Percentiles rank a stretch among this genome's conserved stretches.
phyloP scores from a whole-genome alignment of 2,797 vertebrate species.

The Hylomyscus alleni region DNA sequence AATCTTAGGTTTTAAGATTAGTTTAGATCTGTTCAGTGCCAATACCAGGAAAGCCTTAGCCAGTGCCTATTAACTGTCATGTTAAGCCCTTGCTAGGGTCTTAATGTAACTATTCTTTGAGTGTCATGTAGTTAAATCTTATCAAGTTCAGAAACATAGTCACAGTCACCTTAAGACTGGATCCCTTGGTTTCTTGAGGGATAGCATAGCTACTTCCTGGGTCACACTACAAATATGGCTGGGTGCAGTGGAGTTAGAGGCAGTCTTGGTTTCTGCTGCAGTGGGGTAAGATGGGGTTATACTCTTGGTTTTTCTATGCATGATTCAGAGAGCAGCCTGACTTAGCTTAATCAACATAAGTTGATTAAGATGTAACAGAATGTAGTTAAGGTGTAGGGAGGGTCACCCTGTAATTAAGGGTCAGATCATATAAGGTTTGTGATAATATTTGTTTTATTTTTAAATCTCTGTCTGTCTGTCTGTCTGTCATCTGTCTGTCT shows the following conservation, averaged over 20 bases:
- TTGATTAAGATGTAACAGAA: neutral
- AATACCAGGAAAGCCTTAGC: neutral
- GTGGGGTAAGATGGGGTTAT: constrained; percentile 11
- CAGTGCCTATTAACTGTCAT: neutral
- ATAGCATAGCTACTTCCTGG: neutral
- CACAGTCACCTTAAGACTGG: neutral
- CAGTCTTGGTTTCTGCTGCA: neutral
- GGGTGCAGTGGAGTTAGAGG: neutral
- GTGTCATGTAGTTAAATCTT: neutral
- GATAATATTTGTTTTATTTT: neutral
- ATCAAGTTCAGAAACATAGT: neutral
- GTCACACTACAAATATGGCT: constrained; percentile 2
- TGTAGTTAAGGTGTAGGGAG: neutral
- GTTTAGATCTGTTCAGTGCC: neutral
- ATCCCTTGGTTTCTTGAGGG: constrained; percentile 27
- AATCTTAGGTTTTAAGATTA: neutral
- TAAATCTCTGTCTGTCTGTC: neutral
- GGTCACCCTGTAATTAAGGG: neutral
- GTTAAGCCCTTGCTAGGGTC: neutral
- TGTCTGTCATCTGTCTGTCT: neutral
- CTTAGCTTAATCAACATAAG: neutral
- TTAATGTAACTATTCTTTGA: neutral
- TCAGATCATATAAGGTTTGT: neutral
- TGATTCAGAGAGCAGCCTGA: neutral
- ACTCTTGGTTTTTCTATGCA: neutral